Evolutionary conservation across 2,888 invertebrate species (phyloP).

Genomic region (Schizaphis graminum): DNA sequence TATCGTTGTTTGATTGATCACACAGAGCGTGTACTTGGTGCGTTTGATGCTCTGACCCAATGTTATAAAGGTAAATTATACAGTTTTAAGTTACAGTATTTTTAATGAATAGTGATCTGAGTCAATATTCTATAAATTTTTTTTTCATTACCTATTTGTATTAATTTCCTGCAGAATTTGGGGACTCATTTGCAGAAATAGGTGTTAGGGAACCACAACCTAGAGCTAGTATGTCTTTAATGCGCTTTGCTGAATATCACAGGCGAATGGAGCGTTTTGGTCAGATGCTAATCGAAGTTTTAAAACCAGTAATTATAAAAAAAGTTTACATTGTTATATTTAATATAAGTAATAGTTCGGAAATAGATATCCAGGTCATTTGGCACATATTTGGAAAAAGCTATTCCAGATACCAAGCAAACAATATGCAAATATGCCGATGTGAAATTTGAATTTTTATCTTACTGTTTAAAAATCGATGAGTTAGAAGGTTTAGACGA

Average conservation of each 20-base stretch:
- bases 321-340: constrained; percentile 29
- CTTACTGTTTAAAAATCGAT: constrained; percentile 98
- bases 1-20: constrained; percentile 93
- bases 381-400: constrained; percentile 96
- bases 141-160: background rate
- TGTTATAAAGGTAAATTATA: constrained; percentile 79
- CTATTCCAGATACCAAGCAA: constrained; percentile 97
- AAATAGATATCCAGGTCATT: constrained; percentile 88
- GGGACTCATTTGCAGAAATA: constrained; percentile 93
- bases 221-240: constrained; percentile 94
- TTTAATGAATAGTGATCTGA: background rate
- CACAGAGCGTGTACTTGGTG: constrained; percentile 83
- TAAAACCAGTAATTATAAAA: constrained; percentile 83
- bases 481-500: constrained; percentile 89
- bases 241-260: constrained; percentile 94
- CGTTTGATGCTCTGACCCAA: constrained; percentile 90
- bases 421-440: constrained; percentile 99
- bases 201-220: constrained; percentile 97
- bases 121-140: background rate
- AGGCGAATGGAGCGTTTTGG: constrained; percentile 91
- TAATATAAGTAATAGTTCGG: constrained; percentile 68
- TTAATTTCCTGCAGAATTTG: constrained; percentile 79
- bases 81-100: background rate
- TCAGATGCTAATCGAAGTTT: constrained; percentile 87
- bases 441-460: constrained; percentile 98